phyloP scores from a whole-genome alignment of 2,888 invertebrate species.

The Electrophaes corylata region DNA sequence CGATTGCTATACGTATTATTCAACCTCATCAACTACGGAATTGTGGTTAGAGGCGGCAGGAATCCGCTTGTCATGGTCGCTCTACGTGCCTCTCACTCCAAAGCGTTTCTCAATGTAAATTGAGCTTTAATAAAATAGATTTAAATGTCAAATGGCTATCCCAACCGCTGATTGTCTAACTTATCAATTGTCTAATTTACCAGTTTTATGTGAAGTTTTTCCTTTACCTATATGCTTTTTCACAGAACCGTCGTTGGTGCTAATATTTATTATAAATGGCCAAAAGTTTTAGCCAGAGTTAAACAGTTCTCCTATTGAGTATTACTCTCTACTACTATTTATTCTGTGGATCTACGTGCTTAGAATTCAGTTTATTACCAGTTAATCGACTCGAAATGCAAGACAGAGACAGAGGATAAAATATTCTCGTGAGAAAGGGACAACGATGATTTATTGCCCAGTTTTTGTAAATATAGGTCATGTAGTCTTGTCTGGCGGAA shows the following conservation, averaged over 20 bases:
- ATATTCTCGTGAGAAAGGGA: slow-evolving; percentile 23
- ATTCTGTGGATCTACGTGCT: slow-evolving; percentile 55
- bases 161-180: not conserved
- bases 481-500: slow-evolving; percentile 27
- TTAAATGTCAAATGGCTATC: not conserved
- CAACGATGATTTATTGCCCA: slow-evolving; percentile 35
- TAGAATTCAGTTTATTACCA: slow-evolving; percentile 59
- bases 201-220: not conserved
- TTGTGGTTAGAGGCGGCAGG: slow-evolving; percentile 44
- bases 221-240: not conserved
- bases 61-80: slow-evolving; percentile 47
- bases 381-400: slow-evolving; percentile 45
- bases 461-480: slow-evolving; percentile 39
- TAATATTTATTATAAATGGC: not conserved
- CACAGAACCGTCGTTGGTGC: too few relatives aligned
- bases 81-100: slow-evolving; percentile 5
- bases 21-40: slow-evolving; percentile 36
- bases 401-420: slow-evolving; percentile 27
- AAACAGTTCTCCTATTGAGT: not conserved
- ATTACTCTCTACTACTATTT: not conserved
- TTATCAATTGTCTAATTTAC: too few relatives aligned
- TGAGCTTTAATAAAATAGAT: not conserved
- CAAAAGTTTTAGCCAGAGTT: not conserved
- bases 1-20: slow-evolving; percentile 10
- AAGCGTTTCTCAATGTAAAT: not conserved